These are phyloP conservation scores for Elegia similella DNA, from an alignment of 2,888 invertebrate genomes.

Conservation along the genomic window DNA sequence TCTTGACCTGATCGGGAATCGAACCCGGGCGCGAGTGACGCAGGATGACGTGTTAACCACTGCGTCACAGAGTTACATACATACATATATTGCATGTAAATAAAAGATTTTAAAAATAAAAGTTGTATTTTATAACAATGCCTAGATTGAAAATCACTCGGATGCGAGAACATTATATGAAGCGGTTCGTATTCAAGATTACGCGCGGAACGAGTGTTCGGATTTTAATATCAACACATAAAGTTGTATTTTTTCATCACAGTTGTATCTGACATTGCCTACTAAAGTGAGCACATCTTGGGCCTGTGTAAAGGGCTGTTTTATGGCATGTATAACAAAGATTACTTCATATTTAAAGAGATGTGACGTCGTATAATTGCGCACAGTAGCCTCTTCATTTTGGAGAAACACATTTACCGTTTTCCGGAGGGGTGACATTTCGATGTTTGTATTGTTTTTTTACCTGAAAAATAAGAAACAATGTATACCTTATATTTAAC, in stretches of 20 bases:
- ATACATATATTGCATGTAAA: too few relatives aligned
- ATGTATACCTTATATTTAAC: neutral
- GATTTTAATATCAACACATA: slow-evolving; percentile 16
- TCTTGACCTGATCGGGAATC: too few relatives aligned
- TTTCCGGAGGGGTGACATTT: slow-evolving; percentile 7
- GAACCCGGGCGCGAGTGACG: too few relatives aligned
- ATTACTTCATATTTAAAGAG: slow-evolving; percentile 19
- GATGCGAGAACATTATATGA: slow-evolving; percentile 2
- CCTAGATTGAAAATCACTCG: slow-evolving; percentile 3
- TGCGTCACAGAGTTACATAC: too few relatives aligned
- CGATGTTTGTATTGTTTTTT: neutral
- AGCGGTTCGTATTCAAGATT: slow-evolving; percentile 1
- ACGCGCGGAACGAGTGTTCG: slow-evolving; percentile 2
- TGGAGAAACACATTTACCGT: slow-evolving; percentile 11
- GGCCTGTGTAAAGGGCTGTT: slow-evolving; percentile 15
- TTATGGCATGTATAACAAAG: slow-evolving; percentile 18
- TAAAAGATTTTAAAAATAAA: too few relatives aligned
- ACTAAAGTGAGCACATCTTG: slow-evolving; percentile 15
- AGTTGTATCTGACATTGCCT: slow-evolving; percentile 13
- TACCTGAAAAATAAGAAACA: neutral
- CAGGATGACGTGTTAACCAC: too few relatives aligned
- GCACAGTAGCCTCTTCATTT: slow-evolving; percentile 14
- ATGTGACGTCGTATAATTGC: slow-evolving; percentile 13
- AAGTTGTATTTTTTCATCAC: slow-evolving; percentile 16
- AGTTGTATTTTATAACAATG: too few relatives aligned